Base-by-base conservation (phyloP, 2,797 vertebrate genomes). In the Sebastes nivosus region DNA sequence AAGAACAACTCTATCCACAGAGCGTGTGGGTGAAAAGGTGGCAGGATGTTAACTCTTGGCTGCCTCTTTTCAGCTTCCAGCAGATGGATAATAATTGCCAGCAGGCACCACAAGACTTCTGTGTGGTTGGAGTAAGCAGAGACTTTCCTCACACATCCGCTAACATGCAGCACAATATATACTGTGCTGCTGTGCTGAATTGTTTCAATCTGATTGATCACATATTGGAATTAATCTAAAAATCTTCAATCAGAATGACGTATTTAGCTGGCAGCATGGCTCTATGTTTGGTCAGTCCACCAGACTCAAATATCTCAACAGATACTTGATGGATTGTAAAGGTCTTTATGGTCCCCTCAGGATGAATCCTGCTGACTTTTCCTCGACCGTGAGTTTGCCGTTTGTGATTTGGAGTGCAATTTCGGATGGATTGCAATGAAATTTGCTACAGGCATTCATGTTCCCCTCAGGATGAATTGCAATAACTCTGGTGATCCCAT, bases 11-110 rank as follows among this genome's bases (percentile, higher is more conserved):
- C 22, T 29, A 8, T 72, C 18, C 12, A 29, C 52, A 18, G 34
- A 60, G 58, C 50, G 12, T 24, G 25, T 42, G 66, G 72, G 59
- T 78, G 18, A 69, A 67, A 18, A 22, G 24, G 72, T 38, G 59
- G 42, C 29, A 42, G 24, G 42, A 79, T 57, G 52, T 80, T 64
- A 67, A 38, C 67, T 71, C 12, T 22, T 69, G 32, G 71, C 54
- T 27, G 46, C 38, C 6, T 20, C 20, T 66, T 76, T 60, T 25
- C 16, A 86, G 25, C 46, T 77, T 75, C 65, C 22, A 57, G 55
- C 27, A 52, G 2, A 1, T 22, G 22, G 34, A 67, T 84, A 73
- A 87, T 77, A 42, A 72, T 64, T 90, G 46, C 82, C 81, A 79
- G 77, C 71, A 73, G 72, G 42, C 57, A 57, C 38, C 57, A 32